Conservation (phyloP, 2,888 invertebrate species). For the Aethes cnicana region DNA sequence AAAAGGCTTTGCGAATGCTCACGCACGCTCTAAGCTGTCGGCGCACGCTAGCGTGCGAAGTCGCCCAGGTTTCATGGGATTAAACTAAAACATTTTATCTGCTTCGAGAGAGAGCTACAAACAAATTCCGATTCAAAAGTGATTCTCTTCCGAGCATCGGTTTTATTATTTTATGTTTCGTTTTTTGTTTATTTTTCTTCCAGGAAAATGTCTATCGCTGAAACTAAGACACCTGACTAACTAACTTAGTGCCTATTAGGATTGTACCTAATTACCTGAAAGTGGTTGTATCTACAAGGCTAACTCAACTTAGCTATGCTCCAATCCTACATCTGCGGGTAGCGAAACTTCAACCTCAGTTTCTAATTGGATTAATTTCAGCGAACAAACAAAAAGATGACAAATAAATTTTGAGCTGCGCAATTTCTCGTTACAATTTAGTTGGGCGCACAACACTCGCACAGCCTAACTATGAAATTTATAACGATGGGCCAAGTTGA, state of each 20-base stretch:
- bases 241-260: neutral
- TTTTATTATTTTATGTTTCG: no score
- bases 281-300: neutral
- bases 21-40: constrained; percentile 57
- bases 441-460: constrained; percentile 35
- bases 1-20: constrained; percentile 64
- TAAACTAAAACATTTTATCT: constrained; percentile 15
- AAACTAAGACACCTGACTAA: no score
- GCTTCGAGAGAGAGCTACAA: neutral
- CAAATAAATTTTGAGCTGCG: constrained; percentile 29
- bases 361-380: constrained; percentile 32
- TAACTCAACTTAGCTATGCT: constrained; percentile 11
- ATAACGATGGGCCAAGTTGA: constrained; percentile 68
- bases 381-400: constrained; percentile 30
- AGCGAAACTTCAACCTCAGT: constrained; percentile 28
- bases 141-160: no score
- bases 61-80: constrained; percentile 22
- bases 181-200: no score
- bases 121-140: constrained; percentile 1
- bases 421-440: constrained; percentile 28
- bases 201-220: no score
- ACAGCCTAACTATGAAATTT: constrained; percentile 68
- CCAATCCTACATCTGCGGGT: constrained; percentile 17
- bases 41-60: constrained; percentile 44
- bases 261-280: constrained; percentile 3